Percentiles rank a stretch among this genome's conserved stretches.
Evolutionary conservation across 2,797 vertebrate species (phyloP).

Genomic region (Ceyx erithaca): DNA sequence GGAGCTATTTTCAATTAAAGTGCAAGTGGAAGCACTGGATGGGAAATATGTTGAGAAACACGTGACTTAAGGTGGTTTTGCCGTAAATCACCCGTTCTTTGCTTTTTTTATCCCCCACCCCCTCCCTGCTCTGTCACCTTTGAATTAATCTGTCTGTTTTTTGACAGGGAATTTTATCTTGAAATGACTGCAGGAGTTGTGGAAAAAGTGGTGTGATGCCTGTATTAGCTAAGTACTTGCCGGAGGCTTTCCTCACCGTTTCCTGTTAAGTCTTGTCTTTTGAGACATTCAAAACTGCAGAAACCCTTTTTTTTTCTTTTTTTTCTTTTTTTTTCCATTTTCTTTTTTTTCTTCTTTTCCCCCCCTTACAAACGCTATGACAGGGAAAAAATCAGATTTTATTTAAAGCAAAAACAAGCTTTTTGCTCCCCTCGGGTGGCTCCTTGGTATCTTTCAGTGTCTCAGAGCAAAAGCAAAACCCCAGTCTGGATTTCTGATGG

Average conservation of each 20-base stretch:
- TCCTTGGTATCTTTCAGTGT: background rate
- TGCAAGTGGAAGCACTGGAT: background rate
- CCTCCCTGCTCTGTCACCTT: background rate
- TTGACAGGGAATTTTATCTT: slow-evolving; percentile 59
- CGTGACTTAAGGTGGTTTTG: slow-evolving; percentile 17
- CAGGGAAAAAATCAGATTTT: slow-evolving; percentile 1
- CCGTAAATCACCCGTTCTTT: slow-evolving; percentile 15
- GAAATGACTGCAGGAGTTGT: background rate
- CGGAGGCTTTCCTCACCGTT: slow-evolving; percentile 34
- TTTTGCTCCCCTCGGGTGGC: background rate
- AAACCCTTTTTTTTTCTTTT: background rate
- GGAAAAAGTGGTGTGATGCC: slow-evolving; percentile 42
- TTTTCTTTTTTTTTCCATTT: background rate
- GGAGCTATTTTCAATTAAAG: background rate
- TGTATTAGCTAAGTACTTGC: slow-evolving; percentile 16
- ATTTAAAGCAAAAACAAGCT: background rate
- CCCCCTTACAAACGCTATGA: background rate
- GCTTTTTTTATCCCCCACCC: background rate
- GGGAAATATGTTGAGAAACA: background rate
- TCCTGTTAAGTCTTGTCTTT: slow-evolving; percentile 64
- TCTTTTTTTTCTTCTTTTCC: no score
- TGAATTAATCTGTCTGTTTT: slow-evolving; percentile 33
- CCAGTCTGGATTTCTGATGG: background rate
- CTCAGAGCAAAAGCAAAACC: background rate
- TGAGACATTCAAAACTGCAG: slow-evolving; percentile 4